Evolutionary conservation across 2,113 vertebrate genomes (phyloP), one percentile per base, ranked within the genome.

Genomic region (Mastomys natalensis): DNA sequence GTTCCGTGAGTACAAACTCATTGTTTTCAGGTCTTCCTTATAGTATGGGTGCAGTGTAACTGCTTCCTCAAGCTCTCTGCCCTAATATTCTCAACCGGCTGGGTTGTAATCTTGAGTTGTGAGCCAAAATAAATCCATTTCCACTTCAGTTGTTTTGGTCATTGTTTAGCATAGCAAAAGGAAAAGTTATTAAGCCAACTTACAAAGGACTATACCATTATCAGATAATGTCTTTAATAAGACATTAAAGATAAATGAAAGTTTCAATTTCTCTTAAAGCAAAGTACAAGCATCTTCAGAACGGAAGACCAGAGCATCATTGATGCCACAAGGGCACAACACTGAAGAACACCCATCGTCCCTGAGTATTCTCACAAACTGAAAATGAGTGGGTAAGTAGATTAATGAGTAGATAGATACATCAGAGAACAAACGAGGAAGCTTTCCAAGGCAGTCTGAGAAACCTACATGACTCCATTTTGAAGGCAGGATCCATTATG

Each of bases 191-290:
- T 64, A n/a, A 58, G 78, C 10, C n/a, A 64, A 43, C 13, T 62
- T 62, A 5, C 3, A 86, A 87, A 86, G 9, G 80, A 62, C 80
- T 72, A 29, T 26, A 72, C 60, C 45, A 60, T 51, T 89, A 89
- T 21, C 51, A 64, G n/a, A 91, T 26, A 48, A 51, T 51, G 51
- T 51, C 51, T 86, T 77, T 87, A 34, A 64, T 26, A 91, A 92
- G 40, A 80, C 40, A 62, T 8, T 74, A 45, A 43, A 17, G 9
- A 7, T 1, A 31, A 74, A 81, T 3, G 7, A 22, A 80, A 82
- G 60, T 4, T 88, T 93, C 85, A 73, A 6, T 55, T 78, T 64
- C 48, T 88, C 72, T 90, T 55, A 86, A 96, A 93, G 10, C 5
- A 31, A 88, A 74, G 45, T n/a, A 68, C 34, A 86, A 90, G 22